phyloP scores from a whole-genome alignment of 2,888 invertebrate genomes.

The Celastrina argiolus region DNA sequence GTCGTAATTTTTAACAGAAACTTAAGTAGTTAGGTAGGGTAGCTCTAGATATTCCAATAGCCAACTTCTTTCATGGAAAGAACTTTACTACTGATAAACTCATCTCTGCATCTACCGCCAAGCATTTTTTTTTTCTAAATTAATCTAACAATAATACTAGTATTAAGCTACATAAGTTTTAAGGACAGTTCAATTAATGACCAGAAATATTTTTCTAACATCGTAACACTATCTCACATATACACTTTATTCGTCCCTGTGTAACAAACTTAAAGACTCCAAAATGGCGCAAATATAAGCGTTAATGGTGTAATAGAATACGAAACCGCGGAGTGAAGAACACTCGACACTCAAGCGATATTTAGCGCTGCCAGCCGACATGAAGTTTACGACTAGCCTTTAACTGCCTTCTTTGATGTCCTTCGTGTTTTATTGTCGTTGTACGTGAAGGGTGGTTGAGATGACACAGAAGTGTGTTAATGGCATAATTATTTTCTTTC shows the following conservation, averaged over 20 bases:
- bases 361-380: neutral
- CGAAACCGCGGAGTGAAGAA: neutral
- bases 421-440: neutral
- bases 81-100: too few species aligned
- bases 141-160: too few species aligned
- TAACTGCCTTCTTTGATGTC: neutral
- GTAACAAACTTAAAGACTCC: neutral
- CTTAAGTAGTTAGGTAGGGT: too few species aligned
- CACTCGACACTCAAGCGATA: neutral
- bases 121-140: too few species aligned
- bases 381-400: neutral
- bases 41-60: too few species aligned
- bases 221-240: too few species aligned
- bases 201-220: neutral
- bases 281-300: neutral
- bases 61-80: too few species aligned
- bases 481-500: neutral
- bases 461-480: neutral
- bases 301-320: constrained; percentile 1
- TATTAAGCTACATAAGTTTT: too few species aligned
- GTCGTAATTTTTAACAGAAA: too few species aligned
- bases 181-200: too few species aligned
- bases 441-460: neutral
- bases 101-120: too few species aligned
- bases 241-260: neutral